phyloP scores from a whole-genome alignment of 2,797 vertebrate genomes.

The Leptoclinus maculatus region DNA sequence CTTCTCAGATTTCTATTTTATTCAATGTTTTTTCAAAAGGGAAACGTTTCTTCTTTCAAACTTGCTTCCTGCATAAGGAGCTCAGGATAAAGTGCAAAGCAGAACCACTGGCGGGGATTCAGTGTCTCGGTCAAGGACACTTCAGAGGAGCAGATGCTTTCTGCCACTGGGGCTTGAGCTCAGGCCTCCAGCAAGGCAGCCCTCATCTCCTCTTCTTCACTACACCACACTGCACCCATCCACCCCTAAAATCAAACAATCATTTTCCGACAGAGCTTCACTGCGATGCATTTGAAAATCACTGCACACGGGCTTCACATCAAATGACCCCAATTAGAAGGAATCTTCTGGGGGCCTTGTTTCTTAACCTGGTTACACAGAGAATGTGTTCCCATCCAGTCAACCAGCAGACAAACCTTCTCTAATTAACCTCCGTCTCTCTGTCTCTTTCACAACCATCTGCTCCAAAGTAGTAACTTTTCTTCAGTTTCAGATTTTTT shows the following conservation, averaged over 20 bases:
- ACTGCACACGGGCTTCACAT: constrained; percentile 83
- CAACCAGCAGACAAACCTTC: constrained; percentile 85
- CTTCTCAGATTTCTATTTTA: background rate
- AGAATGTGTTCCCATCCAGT: constrained; percentile 87
- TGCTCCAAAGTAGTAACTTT: constrained; percentile 69
- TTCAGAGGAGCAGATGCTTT: constrained; percentile 52
- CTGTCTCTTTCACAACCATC: constrained; percentile 73
- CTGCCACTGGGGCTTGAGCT: constrained; percentile 50
- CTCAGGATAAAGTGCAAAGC: constrained; percentile 19
- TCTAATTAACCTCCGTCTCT: constrained; percentile 81
- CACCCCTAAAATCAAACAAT: constrained; percentile 29
- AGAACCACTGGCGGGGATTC: constrained; percentile 27
- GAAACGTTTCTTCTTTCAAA: background rate
- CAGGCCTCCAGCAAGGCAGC: constrained; percentile 19
- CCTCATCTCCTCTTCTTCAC: constrained; percentile 31
- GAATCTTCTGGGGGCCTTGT: constrained; percentile 84
- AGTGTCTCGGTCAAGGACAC: constrained; percentile 46
- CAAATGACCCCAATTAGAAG: constrained; percentile 92
- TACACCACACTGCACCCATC: constrained; percentile 18
- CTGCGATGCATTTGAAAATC: constrained; percentile 41
- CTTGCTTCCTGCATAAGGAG: constrained; percentile 1
- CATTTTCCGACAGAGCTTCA: constrained; percentile 25
- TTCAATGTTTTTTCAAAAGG: background rate
- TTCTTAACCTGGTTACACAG: constrained; percentile 88
- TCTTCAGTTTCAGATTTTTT: too few species aligned